Evolutionary conservation across 2,888 invertebrate species (phyloP), one percentile per base, ranked within the genome.

Genomic region (Smittia sp.): DNA sequence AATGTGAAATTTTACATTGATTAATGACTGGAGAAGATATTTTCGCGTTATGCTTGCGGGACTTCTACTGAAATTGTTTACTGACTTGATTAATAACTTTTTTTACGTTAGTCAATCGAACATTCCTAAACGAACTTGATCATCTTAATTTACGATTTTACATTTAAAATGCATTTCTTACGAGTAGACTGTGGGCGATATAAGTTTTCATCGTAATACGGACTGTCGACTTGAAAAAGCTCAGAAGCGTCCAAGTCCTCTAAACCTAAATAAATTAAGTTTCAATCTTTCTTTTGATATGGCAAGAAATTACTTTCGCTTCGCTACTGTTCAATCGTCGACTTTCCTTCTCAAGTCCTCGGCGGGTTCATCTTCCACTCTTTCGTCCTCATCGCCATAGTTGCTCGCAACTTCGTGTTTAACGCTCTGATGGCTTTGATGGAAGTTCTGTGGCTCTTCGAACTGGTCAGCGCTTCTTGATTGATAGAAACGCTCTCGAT

Each of bases 331-430:
- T 25, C 15, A 63, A 13, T 63, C 63, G 15, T 27, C 22, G 9
- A 27, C 25, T 13, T 27, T 63, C 7, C 27, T 63, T 25, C 72
- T 32, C 7, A 72, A 39, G 24, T 72, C 72, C 38, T 72, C 62
- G 13, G 54, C 72, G 2, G 63, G 25, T 27, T 72, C 72, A 24
- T 72, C 72, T 39, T 72, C 72, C 20, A 58, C 38, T 18, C 39
- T 72, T 13, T 39, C 72, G 25, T 72, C 58, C 7, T 72, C 72
- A 13, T 72, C 72, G 25, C 39, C 72, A 32, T 70, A 70, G 32
- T 70, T 70, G 20, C 70, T 70, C 0, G 38, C n/a, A n/a, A 72
- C 62, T 72, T 72, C 72, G 39, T 62, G 72, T 15, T 72, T 72
- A 0, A 72, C 62, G 11, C 27, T n/a, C n/a, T 58, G 72, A 18